Evolutionary conservation across 2,113 vertebrate genomes (phyloP).

Genomic region (Equus przewalskii): DNA sequence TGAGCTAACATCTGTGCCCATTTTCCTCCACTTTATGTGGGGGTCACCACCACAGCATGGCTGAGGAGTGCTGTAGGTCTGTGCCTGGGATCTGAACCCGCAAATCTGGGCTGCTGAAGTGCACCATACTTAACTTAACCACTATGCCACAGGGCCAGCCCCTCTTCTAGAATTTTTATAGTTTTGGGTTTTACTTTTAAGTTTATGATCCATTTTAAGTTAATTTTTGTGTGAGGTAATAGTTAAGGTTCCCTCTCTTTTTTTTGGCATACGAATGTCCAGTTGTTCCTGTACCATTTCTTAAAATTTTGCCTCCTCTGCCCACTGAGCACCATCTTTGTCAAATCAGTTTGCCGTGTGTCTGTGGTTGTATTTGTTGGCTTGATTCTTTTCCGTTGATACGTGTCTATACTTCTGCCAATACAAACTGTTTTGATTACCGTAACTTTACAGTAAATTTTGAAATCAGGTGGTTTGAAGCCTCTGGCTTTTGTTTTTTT

Average conservation of each 20-base stretch:
- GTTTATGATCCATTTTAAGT: rapidly evolving
- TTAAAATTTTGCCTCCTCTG: rapidly evolving
- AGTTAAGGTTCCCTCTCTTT: rapidly evolving
- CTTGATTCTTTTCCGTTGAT: background rate
- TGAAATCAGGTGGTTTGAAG: background rate
- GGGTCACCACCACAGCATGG: no score
- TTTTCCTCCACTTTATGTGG: no score
- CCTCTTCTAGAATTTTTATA: no score
- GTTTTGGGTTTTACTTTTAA: background rate
- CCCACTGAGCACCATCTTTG: no score
- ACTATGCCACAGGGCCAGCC: no score
- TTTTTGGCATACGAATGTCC: rapidly evolving
- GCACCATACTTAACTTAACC: no score
- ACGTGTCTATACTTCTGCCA: no score
- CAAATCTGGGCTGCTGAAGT: no score
- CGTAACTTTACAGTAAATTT: background rate
- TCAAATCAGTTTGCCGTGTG: background rate
- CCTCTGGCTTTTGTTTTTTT: no score
- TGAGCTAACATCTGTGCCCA: no score
- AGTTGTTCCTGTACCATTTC: rapidly evolving
- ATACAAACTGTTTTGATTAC: rapidly evolving
- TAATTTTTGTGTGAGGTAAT: rapidly evolving
- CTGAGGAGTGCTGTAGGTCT: no score
- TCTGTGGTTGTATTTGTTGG: background rate
- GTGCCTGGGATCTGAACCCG: no score